Percentiles rank a stretch among this genome's conserved stretches.
phyloP scores from a whole-genome alignment of 2,113 vertebrate genomes.

The Macroglossus sobrinus region DNA sequence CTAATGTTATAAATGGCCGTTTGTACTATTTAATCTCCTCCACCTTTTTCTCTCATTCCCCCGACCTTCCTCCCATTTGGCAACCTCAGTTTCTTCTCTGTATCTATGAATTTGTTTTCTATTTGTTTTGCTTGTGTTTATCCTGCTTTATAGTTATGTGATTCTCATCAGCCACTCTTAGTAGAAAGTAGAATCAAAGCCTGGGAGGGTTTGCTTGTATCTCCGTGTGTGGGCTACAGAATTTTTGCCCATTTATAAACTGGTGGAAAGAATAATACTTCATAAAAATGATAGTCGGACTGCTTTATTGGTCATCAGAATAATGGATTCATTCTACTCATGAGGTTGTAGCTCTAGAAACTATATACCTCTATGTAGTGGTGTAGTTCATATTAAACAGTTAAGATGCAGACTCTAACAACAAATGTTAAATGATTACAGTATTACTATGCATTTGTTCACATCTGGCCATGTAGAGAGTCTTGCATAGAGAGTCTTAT shows the following conservation, averaged over 20 bases:
- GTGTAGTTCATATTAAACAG: neutral
- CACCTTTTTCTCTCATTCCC: neutral
- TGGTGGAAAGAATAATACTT: conserved; percentile 16
- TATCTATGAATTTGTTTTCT: neutral
- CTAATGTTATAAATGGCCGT: neutral
- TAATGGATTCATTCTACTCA: neutral
- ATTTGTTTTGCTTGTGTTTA: conserved; percentile 1
- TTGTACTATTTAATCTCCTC: neutral
- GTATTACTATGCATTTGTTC: neutral
- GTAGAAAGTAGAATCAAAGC: neutral
- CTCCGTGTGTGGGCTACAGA: neutral
- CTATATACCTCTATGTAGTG: neutral
- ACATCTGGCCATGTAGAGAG: neutral
- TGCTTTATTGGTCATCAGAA: conserved; percentile 24
- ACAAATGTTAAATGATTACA: neutral
- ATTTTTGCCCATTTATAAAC: conserved; percentile 17
- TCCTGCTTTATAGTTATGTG: conserved; percentile 25
- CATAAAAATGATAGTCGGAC: conserved; percentile 35
- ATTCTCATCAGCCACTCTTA: conserved; percentile 24
- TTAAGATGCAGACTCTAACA: neutral
- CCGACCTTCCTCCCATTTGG: neutral
- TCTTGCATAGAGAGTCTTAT: neutral
- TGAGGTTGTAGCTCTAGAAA: neutral
- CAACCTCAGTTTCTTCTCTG: neutral
- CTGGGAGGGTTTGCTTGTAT: conserved; percentile 20